Base-by-base conservation (phyloP, 2,888 invertebrate species). In the Lagria hirta region DNA sequence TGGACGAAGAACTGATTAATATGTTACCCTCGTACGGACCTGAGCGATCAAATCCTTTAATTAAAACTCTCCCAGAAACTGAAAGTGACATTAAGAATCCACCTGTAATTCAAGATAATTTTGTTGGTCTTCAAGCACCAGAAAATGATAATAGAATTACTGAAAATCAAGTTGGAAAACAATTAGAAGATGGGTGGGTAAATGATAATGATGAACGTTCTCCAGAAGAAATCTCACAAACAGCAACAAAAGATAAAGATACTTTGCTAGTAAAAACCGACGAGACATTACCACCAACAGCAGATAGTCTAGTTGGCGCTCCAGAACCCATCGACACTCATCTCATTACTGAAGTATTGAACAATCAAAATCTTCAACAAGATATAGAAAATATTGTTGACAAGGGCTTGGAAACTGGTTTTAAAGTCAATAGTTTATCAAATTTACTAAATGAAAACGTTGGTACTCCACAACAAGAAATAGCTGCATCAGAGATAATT, bases 91-190 rank as follows among this genome's bases (percentile, higher is more conserved):
- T 27, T 6, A 24, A 24, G 26, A 43, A 43, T 30, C 43, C 43
- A 15, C 32, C 43, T 10, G 36, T 43, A 6, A 43, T 43, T 17
- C 43, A 43, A 29, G 29, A 36, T 16, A 36, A 24, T 22, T 43
- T 24, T n/a, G 10, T 15, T n/a, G n/a, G n/a, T n/a, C n/a, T n/a
- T n/a, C n/a, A n/a, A n/a, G n/a, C n/a, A 2, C 14, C 27, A 5
- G 16, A 27, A 27, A 8, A 8, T 5, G 27, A 5, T 4, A 4
- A 3, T 12, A 26, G 14, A 23, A 2, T 4, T 11, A 23, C 10
- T 5, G 4, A 3, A 23, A 23, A 23, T 23, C n/a, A n/a, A n/a
- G n/a, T n/a, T n/a, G n/a, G n/a, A n/a, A n/a, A n/a, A n/a, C n/a
- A n/a, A n/a, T n/a, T n/a, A n/a, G 30, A 22, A n/a, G 30, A 40